phyloP scores from a whole-genome alignment of 2,113 vertebrate species.

The Syngnathus scovelli region DNA sequence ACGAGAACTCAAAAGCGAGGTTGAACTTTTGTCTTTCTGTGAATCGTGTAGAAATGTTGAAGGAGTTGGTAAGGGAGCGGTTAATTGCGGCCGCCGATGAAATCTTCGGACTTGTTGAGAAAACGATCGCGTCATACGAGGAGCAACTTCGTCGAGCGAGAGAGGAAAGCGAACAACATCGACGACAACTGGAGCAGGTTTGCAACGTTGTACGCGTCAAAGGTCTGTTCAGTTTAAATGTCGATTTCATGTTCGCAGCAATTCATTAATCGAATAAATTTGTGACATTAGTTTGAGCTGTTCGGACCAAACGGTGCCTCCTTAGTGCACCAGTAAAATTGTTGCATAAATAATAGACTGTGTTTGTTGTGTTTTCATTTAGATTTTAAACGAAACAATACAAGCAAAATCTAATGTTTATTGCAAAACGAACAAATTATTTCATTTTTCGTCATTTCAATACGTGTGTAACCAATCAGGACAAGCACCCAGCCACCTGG shows the following conservation, averaged over 20 bases:
- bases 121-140: background rate
- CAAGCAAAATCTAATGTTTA: too few species aligned
- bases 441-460: too few species aligned
- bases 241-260: too few species aligned
- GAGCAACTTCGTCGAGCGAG: background rate
- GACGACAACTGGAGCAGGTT: background rate
- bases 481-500: too few species aligned
- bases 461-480: too few species aligned
- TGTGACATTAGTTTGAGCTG: too few species aligned
- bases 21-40: background rate
- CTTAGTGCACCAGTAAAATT: background rate
- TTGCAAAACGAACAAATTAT: too few species aligned
- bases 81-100: constrained; percentile 1
- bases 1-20: background rate
- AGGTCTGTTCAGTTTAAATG: background rate
- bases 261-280: too few species aligned
- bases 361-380: background rate
- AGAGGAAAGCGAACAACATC: background rate
- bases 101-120: background rate
- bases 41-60: background rate
- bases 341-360: background rate
- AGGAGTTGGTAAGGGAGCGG: background rate
- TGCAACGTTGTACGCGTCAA: background rate
- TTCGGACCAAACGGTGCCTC: too few species aligned
- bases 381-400: background rate